Evolutionary conservation across 2,113 vertebrate genomes (phyloP).

Genomic region (Brienomyrus brachyistius): DNA sequence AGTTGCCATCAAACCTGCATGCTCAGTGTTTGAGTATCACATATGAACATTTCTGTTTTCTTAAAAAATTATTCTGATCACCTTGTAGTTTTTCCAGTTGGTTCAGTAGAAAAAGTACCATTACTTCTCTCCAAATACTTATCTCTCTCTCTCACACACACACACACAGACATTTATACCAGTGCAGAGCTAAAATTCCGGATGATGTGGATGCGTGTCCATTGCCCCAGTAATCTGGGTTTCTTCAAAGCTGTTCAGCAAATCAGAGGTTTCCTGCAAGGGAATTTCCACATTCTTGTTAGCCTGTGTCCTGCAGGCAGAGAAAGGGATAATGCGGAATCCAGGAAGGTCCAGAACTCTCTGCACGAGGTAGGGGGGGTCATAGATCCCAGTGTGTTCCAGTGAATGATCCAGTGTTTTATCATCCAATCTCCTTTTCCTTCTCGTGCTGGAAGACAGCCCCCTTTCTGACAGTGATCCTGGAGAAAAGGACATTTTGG

Average conservation of each 20-base stretch:
- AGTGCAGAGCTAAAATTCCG: background rate
- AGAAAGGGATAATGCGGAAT: constrained; percentile 45
- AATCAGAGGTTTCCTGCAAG: constrained; percentile 48
- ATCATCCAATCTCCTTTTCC: background rate
- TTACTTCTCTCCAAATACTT: background rate
- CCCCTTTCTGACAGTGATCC: constrained; percentile 62
- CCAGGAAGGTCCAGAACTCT: constrained; percentile 36
- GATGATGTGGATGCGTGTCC: background rate
- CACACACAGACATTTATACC: background rate
- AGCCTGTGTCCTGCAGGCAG: constrained; percentile 52
- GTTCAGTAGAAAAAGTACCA: background rate
- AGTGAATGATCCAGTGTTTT: background rate
- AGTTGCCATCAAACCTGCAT: background rate
- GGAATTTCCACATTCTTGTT: constrained; percentile 34
- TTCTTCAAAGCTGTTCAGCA: constrained; percentile 41
- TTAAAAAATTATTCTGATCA: background rate
- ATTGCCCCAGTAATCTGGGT: background rate
- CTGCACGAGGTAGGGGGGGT: constrained; percentile 40
- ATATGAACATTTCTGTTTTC: background rate
- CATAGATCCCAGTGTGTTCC: constrained; percentile 30
- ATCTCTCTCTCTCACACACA: background rate
- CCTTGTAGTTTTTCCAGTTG: background rate
- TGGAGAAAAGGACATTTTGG: constrained; percentile 29
- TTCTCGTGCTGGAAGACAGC: constrained; percentile 28
- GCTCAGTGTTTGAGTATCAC: background rate